These are phyloP conservation scores for Corythornis cristatus DNA, from an alignment of 2,113 vertebrate species.

Conservation along the genomic window DNA sequence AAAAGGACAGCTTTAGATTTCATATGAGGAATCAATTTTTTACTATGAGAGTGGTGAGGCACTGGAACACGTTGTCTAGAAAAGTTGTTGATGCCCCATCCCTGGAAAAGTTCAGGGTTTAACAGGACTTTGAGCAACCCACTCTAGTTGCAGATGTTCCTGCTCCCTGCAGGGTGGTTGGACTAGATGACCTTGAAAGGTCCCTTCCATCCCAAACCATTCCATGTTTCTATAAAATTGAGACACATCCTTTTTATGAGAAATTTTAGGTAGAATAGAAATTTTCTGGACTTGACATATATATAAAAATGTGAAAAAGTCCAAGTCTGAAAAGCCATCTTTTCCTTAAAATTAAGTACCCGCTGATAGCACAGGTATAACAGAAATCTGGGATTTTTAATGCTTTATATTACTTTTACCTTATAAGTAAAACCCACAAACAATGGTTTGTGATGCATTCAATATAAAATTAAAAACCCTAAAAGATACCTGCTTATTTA, in stretches of 20 bases:
- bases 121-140: not conserved
- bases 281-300: not conserved
- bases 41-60: not conserved
- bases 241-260: not conserved
- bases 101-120: not conserved
- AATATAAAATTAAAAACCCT: conserved; percentile 32
- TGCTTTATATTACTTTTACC: not conserved
- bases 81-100: not conserved
- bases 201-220: not conserved
- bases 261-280: not conserved
- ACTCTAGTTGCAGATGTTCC: not conserved
- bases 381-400: not conserved
- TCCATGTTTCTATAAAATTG: not conserved
- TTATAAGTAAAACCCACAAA: not conserved
- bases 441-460: not conserved
- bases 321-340: not conserved
- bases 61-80: not conserved
- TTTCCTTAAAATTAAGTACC: not conserved
- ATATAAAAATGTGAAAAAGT: not conserved
- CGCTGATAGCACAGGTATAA: not conserved
- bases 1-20: not conserved
- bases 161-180: accelerated
- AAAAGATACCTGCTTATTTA: not conserved
- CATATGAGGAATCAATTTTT: not conserved
- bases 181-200: not conserved